A percentile compares a stretch with the other conserved stretches of the same genome.
Conservation (phyloP, 2,797 vertebrate species). For the Denticeps clupeoides region DNA sequence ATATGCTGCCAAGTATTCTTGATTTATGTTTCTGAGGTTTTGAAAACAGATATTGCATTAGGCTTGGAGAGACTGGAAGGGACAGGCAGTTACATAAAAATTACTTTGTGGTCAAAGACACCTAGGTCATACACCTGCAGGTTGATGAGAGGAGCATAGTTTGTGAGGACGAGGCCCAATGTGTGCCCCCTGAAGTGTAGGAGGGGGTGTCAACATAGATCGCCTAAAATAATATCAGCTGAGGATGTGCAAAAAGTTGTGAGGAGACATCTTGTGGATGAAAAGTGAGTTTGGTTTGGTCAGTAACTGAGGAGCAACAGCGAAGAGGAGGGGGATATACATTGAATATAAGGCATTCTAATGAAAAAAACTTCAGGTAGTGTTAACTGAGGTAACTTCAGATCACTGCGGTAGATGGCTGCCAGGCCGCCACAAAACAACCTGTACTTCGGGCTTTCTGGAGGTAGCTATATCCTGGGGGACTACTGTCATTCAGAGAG, state of each 20-base stretch:
- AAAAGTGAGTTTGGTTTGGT: not conserved
- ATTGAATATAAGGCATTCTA: not conserved
- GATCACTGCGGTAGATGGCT: not conserved
- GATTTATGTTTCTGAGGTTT: not conserved
- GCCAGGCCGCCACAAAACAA: not conserved
- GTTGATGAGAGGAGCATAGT: not conserved
- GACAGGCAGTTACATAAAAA: not conserved
- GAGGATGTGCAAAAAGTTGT: not conserved
- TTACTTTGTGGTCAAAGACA: not conserved
- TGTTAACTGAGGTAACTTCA: not conserved
- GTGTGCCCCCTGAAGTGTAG: not conserved
- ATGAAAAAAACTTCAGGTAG: not conserved
- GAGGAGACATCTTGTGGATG: not conserved
- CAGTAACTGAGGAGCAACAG: not conserved
- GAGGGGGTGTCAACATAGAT: not conserved
- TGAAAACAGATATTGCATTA: not conserved
- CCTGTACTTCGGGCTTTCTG: constrained; percentile 2
- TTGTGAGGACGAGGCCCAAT: not conserved
- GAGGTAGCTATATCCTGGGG: constrained; percentile 1
- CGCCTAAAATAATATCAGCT: not conserved
- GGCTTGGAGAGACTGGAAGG: not conserved
- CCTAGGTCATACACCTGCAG: not conserved
- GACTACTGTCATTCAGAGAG: not conserved
- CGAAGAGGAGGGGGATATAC: not conserved
- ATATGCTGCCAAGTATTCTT: no score